phyloP scores from a whole-genome alignment of 2,113 vertebrate genomes.

The Crotalus tigris region DNA sequence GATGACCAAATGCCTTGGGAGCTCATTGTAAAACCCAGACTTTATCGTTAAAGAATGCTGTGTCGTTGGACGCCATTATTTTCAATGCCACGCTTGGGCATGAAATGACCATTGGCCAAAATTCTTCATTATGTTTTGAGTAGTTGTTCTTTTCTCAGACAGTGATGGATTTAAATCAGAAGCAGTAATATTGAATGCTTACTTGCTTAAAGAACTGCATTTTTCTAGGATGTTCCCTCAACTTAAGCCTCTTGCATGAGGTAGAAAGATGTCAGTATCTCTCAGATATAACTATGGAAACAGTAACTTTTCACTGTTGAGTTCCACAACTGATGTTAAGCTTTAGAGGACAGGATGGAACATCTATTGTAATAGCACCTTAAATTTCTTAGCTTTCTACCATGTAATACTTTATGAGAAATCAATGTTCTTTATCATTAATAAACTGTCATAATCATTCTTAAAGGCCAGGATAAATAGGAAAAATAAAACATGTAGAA shows the following conservation, averaged over 20 bases:
- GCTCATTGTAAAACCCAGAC: neutral
- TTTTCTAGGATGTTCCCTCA: neutral
- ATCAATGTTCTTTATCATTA: conserved; percentile 28
- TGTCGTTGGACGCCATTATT: neutral
- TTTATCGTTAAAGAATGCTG: neutral
- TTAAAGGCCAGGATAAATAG: neutral
- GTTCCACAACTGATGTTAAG: fast-evolving
- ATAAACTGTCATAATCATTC: neutral
- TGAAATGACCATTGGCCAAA: neutral
- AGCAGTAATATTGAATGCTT: conserved; percentile 6
- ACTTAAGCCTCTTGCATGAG: conserved; percentile 36
- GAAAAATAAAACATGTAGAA: neutral
- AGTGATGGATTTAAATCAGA: neutral
- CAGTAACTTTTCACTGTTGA: neutral
- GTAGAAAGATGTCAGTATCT: conserved; percentile 12
- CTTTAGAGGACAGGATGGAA: neutral
- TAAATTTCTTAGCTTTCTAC: neutral
- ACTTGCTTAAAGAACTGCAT: neutral
- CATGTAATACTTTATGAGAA: conserved; percentile 28
- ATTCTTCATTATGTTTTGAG: neutral
- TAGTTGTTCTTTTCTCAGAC: neutral
- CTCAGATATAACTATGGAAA: fast-evolving
- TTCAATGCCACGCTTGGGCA: neutral
- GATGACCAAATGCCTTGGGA: neutral
- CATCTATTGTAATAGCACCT: neutral